A percentile compares a stretch with the other conserved stretches of the same genome.
These are phyloP conservation scores for Acanthis flammea DNA, from an alignment of 2,797 vertebrate genomes.

Conservation along the genomic window DNA sequence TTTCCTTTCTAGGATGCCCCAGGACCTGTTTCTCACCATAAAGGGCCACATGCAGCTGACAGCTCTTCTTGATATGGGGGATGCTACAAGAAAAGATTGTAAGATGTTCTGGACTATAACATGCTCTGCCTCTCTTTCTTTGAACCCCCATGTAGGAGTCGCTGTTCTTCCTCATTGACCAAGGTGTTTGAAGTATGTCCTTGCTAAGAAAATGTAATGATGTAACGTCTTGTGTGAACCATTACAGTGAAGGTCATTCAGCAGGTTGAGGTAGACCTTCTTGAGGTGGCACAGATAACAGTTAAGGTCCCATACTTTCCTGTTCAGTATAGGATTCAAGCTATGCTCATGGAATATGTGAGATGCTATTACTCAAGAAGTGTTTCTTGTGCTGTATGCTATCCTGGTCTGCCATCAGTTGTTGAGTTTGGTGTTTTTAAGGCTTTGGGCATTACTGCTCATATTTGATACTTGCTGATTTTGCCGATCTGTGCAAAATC, in stretches of 20 bases:
- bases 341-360: conserved; percentile 32
- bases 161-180: conserved; percentile 62
- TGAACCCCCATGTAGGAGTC: conserved; percentile 67
- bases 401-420: conserved; percentile 40
- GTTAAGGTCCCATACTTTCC: conserved; percentile 4
- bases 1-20: conserved; percentile 69
- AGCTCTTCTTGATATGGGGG: conserved; percentile 67
- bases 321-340: conserved; percentile 33
- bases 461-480: background rate
- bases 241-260: conserved; percentile 53
- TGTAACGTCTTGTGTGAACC: conserved; percentile 66
- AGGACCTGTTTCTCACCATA: conserved; percentile 69
- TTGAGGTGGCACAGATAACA: conserved; percentile 42
- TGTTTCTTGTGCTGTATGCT: conserved; percentile 51
- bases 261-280: conserved; percentile 46
- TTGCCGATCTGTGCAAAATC: conserved; percentile 24
- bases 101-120: conserved; percentile 71
- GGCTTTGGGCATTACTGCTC: conserved; percentile 11
- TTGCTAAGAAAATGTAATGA: conserved; percentile 64
- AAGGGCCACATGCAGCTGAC: conserved; percentile 67
- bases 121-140: conserved; percentile 66
- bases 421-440: conserved; percentile 48
- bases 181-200: conserved; percentile 69
- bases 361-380: conserved; percentile 41
- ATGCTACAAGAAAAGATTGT: conserved; percentile 67